These are phyloP conservation scores for Tricholaema leucomelas DNA, from an alignment of 2,113 vertebrate genomes.

Conservation along the genomic window DNA sequence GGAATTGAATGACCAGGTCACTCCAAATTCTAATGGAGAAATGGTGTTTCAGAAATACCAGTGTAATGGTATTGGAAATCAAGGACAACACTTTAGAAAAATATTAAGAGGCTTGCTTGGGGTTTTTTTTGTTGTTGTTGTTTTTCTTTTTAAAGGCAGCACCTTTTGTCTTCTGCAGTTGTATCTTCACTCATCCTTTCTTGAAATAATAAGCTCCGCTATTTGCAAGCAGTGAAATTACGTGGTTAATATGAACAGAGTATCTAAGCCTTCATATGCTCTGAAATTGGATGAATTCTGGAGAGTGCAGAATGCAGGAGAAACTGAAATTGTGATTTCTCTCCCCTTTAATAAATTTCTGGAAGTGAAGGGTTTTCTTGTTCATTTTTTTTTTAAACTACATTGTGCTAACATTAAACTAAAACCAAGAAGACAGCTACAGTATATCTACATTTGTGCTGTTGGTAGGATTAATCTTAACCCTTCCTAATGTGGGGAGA, in stretches of 20 bases:
- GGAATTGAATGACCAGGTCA: constrained; percentile 98
- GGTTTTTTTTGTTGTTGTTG: background rate
- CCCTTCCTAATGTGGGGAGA: background rate
- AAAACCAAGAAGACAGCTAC: background rate
- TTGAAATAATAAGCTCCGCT: background rate
- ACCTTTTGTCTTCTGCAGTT: background rate
- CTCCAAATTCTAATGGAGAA: constrained; percentile 94
- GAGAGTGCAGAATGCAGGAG: constrained; percentile 1
- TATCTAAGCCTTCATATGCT: constrained; percentile 37
- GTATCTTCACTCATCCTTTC: background rate
- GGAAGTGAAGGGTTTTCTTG: background rate
- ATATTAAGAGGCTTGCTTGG: constrained; percentile 25
- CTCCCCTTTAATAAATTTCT: constrained; percentile 22
- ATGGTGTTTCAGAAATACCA: constrained; percentile 89
- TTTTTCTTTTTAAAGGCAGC: background rate
- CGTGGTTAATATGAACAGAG: background rate
- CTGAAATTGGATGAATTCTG: constrained; percentile 22
- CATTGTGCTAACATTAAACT: background rate
- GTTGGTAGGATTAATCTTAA: constrained; percentile 36
- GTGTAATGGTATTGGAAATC: constrained; percentile 84
- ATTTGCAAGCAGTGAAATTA: constrained; percentile 27
- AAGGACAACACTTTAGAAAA: constrained; percentile 84
- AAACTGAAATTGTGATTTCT: constrained; percentile 1
- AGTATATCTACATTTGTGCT: background rate
- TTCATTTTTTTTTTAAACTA: constrained; percentile 51